Evolutionary conservation across 2,888 invertebrate species (phyloP).

Genomic region (Phyto melanocephala): DNA sequence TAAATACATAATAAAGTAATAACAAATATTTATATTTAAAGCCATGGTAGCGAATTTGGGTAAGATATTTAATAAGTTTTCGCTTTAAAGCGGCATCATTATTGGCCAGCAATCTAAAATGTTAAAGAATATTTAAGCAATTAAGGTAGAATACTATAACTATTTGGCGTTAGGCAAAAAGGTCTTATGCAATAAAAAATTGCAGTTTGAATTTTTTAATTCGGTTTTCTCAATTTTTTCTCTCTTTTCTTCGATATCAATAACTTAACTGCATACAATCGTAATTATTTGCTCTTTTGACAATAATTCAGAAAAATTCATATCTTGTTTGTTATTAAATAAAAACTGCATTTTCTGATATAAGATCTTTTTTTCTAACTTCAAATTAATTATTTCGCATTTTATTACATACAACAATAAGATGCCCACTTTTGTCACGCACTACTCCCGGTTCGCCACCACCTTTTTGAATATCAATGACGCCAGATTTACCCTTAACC

Average conservation of each 20-base stretch:
- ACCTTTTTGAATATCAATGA: constrained; percentile 90
- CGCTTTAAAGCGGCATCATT: constrained; percentile 59
- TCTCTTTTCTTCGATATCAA: too few relatives aligned
- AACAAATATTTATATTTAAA: constrained; percentile 61
- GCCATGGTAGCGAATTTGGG: constrained; percentile 60
- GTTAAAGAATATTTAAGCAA: not conserved
- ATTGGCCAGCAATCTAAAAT: constrained; percentile 77
- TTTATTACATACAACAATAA: constrained; percentile 85
- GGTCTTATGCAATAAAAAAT: too few relatives aligned
- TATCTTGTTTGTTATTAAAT: too few relatives aligned
- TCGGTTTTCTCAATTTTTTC: too few relatives aligned
- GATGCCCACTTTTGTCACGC: constrained; percentile 90
- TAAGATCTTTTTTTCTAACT: too few relatives aligned
- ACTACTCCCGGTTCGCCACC: constrained; percentile 86
- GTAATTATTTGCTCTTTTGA: too few relatives aligned
- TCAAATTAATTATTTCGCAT: too few relatives aligned
- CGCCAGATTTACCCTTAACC: constrained; percentile 90
- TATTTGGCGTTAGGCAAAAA: too few relatives aligned
- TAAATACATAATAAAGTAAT: constrained; percentile 20
- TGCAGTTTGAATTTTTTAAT: too few relatives aligned
- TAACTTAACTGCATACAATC: too few relatives aligned
- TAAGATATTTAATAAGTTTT: constrained; percentile 35
- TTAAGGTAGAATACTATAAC: not conserved
- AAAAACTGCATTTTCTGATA: too few relatives aligned
- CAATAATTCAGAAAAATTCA: too few relatives aligned